A percentile compares a stretch with the other conserved stretches of the same genome.
Evolutionary conservation across 2,888 invertebrate species (phyloP).

Genomic region (Tenodera sinensis): DNA sequence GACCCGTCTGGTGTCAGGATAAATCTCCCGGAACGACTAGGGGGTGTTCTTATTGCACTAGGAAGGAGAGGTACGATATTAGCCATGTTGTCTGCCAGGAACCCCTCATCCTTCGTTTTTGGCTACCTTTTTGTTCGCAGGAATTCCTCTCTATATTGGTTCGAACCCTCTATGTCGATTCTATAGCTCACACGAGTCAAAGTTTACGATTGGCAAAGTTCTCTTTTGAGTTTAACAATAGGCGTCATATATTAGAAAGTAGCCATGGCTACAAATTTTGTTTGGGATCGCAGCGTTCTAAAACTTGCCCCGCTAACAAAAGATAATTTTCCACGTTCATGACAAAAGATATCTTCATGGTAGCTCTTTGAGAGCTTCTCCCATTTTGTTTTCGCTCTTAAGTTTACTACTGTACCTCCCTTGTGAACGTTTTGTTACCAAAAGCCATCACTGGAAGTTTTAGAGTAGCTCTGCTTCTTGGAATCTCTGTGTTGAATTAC

Average conservation of each 20-base stretch:
- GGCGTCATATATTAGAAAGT: neutral
- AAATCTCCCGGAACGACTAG: conserved; percentile 9
- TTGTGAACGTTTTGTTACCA: neutral
- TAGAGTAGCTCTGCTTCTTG: neutral
- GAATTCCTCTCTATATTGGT: neutral
- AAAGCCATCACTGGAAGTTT: neutral
- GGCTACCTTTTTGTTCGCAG: neutral
- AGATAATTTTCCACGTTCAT: neutral
- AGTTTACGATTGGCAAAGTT: neutral
- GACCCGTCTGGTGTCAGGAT: neutral
- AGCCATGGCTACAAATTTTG: neutral
- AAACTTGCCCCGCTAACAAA: neutral
- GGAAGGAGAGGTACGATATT: neutral
- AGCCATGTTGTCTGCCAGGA: neutral
- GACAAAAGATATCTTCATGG: neutral
- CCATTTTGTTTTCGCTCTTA: neutral
- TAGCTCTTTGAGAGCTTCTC: neutral
- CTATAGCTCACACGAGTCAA: neutral
- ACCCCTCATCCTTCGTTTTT: neutral
- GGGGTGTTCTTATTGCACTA: neutral
- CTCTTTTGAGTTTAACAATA: neutral
- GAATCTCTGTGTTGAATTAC: neutral
- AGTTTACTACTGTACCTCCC: neutral
- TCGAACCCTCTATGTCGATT: neutral
- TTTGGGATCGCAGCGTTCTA: neutral